Evolutionary conservation across 2,888 invertebrate species (phyloP).

Genomic region (Tinea semifulvella): DNA sequence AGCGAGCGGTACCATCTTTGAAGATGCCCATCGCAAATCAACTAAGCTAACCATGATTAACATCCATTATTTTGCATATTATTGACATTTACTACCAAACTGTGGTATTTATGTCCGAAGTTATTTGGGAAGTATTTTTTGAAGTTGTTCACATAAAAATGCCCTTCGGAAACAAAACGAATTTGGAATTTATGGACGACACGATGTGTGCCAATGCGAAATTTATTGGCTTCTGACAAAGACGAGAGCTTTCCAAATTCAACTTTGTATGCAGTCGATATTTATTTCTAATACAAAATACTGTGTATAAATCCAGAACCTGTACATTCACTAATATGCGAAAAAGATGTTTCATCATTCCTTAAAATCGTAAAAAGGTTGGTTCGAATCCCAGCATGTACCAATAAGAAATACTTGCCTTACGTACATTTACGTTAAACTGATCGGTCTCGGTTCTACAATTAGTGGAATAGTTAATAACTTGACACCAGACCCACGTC

Average conservation of each 20-base stretch:
- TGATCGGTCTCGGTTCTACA: too few relatives aligned
- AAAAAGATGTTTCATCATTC: too few relatives aligned
- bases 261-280: not conserved
- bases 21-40: conserved; percentile 55
- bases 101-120: conserved; percentile 55
- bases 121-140: conserved; percentile 64
- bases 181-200: conserved; percentile 48
- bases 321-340: too few relatives aligned
- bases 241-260: conserved; percentile 4
- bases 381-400: too few relatives aligned
- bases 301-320: too few relatives aligned
- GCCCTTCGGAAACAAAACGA: conserved; percentile 59
- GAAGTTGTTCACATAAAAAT: conserved; percentile 57
- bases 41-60: conserved; percentile 50
- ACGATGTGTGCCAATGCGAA: conserved; percentile 60
- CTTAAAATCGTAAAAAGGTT: too few relatives aligned
- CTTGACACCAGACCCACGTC: too few relatives aligned
- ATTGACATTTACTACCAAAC: conserved; percentile 64
- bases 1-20: conserved; percentile 29
- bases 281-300: not conserved
- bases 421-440: too few relatives aligned
- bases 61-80: conserved; percentile 65
- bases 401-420: too few relatives aligned
- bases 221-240: conserved; percentile 48
- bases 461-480: too few relatives aligned